phyloP scores from a whole-genome alignment of 2,888 invertebrate species.

The Tachystola acroxantha region DNA sequence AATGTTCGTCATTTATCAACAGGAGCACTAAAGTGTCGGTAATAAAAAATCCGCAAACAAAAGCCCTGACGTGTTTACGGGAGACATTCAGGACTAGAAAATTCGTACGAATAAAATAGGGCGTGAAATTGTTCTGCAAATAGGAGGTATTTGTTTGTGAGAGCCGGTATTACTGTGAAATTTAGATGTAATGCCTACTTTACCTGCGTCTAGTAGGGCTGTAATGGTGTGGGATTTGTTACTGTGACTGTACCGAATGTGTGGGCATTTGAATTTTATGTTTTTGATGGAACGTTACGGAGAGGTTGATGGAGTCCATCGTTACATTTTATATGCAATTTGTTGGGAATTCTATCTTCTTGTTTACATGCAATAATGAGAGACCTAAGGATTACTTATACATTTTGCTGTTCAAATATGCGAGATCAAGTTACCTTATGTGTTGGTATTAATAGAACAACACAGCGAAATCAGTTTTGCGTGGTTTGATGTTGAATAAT shows the following conservation, averaged over 20 bases:
- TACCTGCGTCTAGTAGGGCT: conserved; percentile 35
- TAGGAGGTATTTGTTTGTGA: conserved; percentile 68
- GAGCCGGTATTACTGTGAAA: conserved; percentile 49
- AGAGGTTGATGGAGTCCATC: conserved; percentile 4
- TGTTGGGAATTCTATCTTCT: too few species aligned
- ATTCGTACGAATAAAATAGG: conserved; percentile 66
- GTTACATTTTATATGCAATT: too few species aligned
- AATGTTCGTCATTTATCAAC: conserved; percentile 54
- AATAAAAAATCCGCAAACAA: conserved; percentile 57
- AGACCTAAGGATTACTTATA: too few species aligned
- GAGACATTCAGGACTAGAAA: conserved; percentile 58
- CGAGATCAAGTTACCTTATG: too few species aligned
- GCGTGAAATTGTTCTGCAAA: conserved; percentile 68
- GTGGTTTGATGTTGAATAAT: too few species aligned
- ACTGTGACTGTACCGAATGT: conserved; percentile 33
- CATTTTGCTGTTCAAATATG: too few species aligned
- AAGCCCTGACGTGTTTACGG: conserved; percentile 45
- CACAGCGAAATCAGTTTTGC: too few species aligned
- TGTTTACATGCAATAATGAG: too few species aligned
- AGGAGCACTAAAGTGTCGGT: conserved; percentile 49
- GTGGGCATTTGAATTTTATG: conserved; percentile 16
- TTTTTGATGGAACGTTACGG: conserved; percentile 8
- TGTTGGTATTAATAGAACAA: too few species aligned
- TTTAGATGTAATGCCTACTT: conserved; percentile 49
- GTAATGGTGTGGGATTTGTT: conserved; percentile 46